These are phyloP conservation scores for Neotragus pygmaeus DNA, from an alignment of 2,113 vertebrate genomes.

Conservation along the genomic window DNA sequence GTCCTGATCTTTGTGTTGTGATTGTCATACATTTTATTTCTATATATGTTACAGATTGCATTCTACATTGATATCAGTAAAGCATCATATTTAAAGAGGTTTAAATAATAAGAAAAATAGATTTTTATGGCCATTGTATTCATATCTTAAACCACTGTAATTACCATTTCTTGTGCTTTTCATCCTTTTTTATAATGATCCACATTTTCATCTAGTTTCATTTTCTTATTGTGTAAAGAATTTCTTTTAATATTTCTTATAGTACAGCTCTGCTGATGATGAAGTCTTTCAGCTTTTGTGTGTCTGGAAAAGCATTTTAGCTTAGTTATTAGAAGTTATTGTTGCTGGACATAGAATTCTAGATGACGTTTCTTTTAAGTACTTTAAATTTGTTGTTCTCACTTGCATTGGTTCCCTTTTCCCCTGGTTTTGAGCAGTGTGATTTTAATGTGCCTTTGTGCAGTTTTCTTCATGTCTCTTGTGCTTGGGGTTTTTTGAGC, in stretches of 20 bases:
- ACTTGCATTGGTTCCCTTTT: not conserved
- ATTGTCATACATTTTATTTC: not conserved
- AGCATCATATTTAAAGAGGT: constrained; percentile 3
- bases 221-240: not conserved
- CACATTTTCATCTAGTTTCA: not conserved
- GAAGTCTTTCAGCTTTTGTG: not conserved
- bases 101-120: not conserved
- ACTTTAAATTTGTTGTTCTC: not conserved
- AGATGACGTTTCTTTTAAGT: not conserved
- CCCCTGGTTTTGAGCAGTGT: not conserved
- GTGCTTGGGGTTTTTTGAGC: not conserved
- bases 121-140: not conserved
- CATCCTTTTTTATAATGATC: not conserved
- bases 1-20: not conserved
- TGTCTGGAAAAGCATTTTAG: not conserved
- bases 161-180: not conserved
- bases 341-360: not conserved
- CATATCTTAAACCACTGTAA: not conserved
- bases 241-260: not conserved
- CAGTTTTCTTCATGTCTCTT: not conserved
- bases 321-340: not conserved
- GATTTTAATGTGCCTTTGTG: not conserved
- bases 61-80: not conserved
- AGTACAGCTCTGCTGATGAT: not conserved
- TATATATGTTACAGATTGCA: not conserved